phyloP scores from a whole-genome alignment of 2,797 vertebrate genomes.

The Premnoplex brunnescens region DNA sequence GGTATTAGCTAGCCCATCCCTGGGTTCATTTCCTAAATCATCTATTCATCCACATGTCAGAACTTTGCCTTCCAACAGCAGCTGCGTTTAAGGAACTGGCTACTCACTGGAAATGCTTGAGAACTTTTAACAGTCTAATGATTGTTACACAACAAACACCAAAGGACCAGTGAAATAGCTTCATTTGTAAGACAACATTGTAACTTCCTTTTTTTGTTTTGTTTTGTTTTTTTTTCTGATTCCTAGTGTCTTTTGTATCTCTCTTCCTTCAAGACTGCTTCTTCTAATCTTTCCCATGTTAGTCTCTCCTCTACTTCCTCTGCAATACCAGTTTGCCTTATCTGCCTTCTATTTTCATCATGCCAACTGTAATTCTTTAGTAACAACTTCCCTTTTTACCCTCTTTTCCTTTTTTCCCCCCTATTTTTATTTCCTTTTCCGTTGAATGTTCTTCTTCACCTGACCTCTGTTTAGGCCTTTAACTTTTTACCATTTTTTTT shows the following conservation, averaged over 20 bases:
- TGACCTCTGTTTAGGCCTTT: background rate
- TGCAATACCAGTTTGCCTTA: background rate
- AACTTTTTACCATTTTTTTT: background rate
- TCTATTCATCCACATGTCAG: background rate
- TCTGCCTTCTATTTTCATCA: background rate
- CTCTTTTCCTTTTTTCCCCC: background rate
- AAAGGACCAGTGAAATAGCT: background rate
- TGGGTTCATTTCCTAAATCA: background rate
- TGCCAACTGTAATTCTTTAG: background rate
- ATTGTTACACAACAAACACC: background rate
- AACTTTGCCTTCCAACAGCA: background rate
- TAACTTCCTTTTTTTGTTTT: background rate
- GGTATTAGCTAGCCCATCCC: background rate
- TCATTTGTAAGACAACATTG: background rate
- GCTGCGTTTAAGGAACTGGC: background rate
- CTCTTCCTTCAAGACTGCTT: background rate
- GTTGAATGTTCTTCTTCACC: background rate
- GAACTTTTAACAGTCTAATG: background rate
- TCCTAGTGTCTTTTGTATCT: background rate
- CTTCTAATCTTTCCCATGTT: constrained; percentile 10
- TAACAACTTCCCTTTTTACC: background rate
- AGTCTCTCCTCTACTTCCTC: background rate
- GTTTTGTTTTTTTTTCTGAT: background rate
- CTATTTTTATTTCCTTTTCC: background rate
- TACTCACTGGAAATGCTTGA: background rate